These are phyloP conservation scores for Labeo calbasu DNA, from an alignment of 2,797 vertebrate species.

Conservation along the genomic window DNA sequence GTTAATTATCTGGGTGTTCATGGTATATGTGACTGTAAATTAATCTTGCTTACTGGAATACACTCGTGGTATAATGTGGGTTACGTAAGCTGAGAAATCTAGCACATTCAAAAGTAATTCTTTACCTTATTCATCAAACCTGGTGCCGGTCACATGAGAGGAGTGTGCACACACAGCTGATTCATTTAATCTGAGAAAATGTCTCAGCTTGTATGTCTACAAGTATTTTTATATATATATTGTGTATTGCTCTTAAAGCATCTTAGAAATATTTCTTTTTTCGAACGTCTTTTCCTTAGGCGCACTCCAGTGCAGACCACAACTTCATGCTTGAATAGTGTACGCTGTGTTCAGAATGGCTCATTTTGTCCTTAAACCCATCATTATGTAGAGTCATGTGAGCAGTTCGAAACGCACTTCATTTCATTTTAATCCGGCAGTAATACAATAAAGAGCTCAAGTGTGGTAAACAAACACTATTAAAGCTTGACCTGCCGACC, in stretches of 20 bases:
- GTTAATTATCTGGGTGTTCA: not conserved
- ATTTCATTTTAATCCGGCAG: conserved; percentile 30
- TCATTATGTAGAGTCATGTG: conserved; percentile 37
- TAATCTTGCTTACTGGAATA: not conserved
- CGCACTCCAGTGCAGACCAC: conserved; percentile 8
- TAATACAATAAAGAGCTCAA: conserved; percentile 51
- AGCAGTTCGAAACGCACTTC: conserved; percentile 1
- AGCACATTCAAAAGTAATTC: conserved; percentile 24
- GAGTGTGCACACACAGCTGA: not conserved
- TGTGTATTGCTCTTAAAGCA: not conserved
- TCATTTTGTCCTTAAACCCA: conserved; percentile 13
- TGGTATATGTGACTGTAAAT: not conserved
- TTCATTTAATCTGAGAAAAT: not conserved
- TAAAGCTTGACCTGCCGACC: conserved; percentile 23
- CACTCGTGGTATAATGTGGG: not conserved
- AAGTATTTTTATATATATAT: not conserved
- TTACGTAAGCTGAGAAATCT: conserved; percentile 28
- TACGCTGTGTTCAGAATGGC: conserved; percentile 32
- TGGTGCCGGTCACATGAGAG: conserved; percentile 38
- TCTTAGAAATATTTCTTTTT: not conserved
- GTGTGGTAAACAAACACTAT: conserved; percentile 46
- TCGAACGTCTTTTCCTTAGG: not conserved
- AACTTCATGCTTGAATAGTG: conserved; percentile 13
- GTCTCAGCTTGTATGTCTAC: not conserved
- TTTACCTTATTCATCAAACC: conserved; percentile 24